Evolutionary conservation across 2,113 vertebrate genomes (phyloP), one percentile per base, ranked within the genome.

Genomic region (Chlorodrepanis virens): DNA sequence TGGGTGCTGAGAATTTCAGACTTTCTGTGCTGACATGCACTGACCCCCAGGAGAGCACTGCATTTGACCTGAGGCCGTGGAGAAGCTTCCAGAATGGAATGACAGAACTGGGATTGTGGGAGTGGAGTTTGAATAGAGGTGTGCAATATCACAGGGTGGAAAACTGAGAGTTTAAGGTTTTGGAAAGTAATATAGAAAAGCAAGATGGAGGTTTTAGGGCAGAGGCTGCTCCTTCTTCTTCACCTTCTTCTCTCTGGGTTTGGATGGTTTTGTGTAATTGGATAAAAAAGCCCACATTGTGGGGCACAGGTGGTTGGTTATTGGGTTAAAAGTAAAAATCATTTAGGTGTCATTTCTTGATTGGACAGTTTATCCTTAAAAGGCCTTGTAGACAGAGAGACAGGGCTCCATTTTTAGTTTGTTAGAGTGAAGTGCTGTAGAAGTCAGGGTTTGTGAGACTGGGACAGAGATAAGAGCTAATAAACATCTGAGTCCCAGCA

Each of bases 271-370:
- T 56, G 20, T 56, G 54, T 22, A 22, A n/a, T 14, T n/a, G 12
- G 31, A n/a, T n/a, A 4, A 10, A 56, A 31, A 56, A 56, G 9
- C 10, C 20, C 31, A 1, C 20, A 22, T 22, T n/a, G 54, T 1
- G 1, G 31, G 49, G 2, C 5, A 21, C 2, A 0, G 12, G 53
- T 13, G 12, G 31, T 56, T 56, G 19, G 31, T 33, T 56, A n/a
- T 56, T n/a, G 54, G 20, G 31, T 56, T n/a, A 56, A 56, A 56
- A 22, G 5, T 22, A 14, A n/a, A n/a, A 56, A n/a, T 56, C n/a
- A 56, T 56, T 56, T 3, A n/a, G 31, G 20, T 10, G 9, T 21
- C 5, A 56, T 56, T 14, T n/a, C 20, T 56, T 33, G 9, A 56
- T 22, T 56, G 29, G 19, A n/a, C 20, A n/a, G 31, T 22, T n/a